Evolutionary conservation across 2,797 vertebrate species (phyloP), one percentile per base, ranked within the genome.

Genomic region (Mormyrus hasselquistii): DNA sequence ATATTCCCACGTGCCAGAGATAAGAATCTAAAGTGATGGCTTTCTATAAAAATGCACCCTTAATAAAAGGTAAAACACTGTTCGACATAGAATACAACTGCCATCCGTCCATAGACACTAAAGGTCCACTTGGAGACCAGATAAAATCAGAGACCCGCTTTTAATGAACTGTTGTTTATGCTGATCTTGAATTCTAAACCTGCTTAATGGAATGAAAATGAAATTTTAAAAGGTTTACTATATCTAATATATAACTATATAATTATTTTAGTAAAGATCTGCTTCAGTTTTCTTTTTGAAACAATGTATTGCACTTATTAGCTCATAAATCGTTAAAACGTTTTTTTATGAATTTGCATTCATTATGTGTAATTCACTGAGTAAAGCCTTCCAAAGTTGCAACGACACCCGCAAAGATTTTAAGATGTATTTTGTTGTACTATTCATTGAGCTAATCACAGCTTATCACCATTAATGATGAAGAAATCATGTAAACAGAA

Each of bases 51-150:
- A 89, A 62, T 62, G 12, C 16, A 84, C 83, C 44, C 62, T 59
- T 86, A 89, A 41, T 76, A 41, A 50, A 89, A 87, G 16, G n/a
- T 73, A 57, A 76, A 73, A 86, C 84, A 89, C 89, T 87, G 89
- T 89, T 65, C 4, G 44, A 47, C 44, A 50, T 85, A 73, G 52
- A 87, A 29, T 47, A 47, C 76, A 82, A 10, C 38, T 44, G 76
- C 41, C 41, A n/a, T 52, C n/a, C 4, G 7, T 89, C 69, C 62
- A 55, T 22, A 53, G 7, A 89, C 89, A 89, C 89, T 89, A 89
- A 89, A 41, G 6, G 55, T 38, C 38, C 59, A 16, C 62, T 16
- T 86, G 29, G 2, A 65, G 59, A 38, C 50, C 52, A 22, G 59
- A n/a, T 62, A 73, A 38, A 47, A 89, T 53, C 7, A 25, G 34